These are phyloP conservation scores for Peucedramus taeniatus DNA, from an alignment of 2,113 vertebrate species.

Conservation along the genomic window DNA sequence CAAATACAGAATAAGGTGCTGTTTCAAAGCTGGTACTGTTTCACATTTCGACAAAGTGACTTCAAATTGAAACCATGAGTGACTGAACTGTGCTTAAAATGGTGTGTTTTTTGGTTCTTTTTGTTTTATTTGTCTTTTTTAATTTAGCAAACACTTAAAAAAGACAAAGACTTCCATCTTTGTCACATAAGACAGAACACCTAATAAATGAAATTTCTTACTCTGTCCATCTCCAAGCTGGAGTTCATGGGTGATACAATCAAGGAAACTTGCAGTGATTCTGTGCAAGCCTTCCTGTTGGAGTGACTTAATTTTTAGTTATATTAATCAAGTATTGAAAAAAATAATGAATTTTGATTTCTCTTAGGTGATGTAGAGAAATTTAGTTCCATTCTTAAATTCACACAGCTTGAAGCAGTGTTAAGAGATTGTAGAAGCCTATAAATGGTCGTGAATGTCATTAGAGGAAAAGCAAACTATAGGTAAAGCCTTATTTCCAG, in stretches of 20 bases:
- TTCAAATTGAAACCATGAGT: background rate
- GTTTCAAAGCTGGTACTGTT: background rate
- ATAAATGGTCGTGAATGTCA: background rate
- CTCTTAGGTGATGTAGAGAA: background rate
- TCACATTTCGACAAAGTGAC: background rate
- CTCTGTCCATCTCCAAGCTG: background rate
- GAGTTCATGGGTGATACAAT: background rate
- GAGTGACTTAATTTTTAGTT: background rate
- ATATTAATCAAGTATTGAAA: background rate
- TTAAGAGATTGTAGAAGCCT: background rate
- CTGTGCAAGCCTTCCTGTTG: background rate
- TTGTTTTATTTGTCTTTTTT: background rate
- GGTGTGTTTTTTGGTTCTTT: background rate
- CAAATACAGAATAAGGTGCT: background rate
- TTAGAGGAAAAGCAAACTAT: background rate
- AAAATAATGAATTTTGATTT: background rate
- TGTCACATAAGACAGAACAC: background rate
- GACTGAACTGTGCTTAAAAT: background rate
- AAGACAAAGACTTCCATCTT: background rate
- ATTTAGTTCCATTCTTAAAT: background rate
- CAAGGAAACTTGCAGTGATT: background rate
- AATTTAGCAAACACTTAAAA: background rate
- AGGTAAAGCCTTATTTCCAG: background rate
- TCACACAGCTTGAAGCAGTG: background rate
- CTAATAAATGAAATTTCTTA: background rate